A percentile compares a stretch with the other conserved stretches of the same genome.
These are phyloP conservation scores for Megathymus violae DNA, from an alignment of 1,140 invertebrate genomes.

Conservation along the genomic window DNA sequence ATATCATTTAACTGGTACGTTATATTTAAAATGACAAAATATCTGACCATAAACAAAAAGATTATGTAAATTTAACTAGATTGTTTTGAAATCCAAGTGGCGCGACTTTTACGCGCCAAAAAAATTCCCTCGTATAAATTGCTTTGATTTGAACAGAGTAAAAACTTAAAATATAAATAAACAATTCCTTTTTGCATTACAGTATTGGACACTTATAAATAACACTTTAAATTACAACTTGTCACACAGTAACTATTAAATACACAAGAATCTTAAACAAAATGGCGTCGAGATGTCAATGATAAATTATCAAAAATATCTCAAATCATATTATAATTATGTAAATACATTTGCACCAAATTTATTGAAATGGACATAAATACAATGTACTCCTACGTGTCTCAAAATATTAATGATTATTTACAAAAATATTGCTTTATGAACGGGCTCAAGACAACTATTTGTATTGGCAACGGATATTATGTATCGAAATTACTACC, in stretches of 20 bases:
- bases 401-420: neutral
- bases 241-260: neutral
- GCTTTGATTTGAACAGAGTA: neutral
- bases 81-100: too few relatives aligned
- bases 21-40: too few relatives aligned
- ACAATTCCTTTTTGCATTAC: slow-evolving; percentile 23
- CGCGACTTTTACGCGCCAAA: too few relatives aligned
- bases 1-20: too few relatives aligned
- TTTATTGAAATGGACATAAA: neutral
- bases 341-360: neutral
- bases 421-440: neutral
- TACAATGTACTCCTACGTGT: neutral
- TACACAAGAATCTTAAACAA: neutral
- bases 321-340: neutral
- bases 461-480: neutral
- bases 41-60: too few relatives aligned
- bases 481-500: neutral
- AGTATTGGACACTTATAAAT: neutral
- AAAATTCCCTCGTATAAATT: too few relatives aligned
- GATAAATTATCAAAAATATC: neutral
- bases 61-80: too few relatives aligned
- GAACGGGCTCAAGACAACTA: neutral
- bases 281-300: neutral
- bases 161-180: slow-evolving; percentile 1
- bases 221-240: neutral